These are phyloP conservation scores for Lithophane semibrunnea DNA, from an alignment of 2,888 invertebrate species.

Conservation along the genomic window DNA sequence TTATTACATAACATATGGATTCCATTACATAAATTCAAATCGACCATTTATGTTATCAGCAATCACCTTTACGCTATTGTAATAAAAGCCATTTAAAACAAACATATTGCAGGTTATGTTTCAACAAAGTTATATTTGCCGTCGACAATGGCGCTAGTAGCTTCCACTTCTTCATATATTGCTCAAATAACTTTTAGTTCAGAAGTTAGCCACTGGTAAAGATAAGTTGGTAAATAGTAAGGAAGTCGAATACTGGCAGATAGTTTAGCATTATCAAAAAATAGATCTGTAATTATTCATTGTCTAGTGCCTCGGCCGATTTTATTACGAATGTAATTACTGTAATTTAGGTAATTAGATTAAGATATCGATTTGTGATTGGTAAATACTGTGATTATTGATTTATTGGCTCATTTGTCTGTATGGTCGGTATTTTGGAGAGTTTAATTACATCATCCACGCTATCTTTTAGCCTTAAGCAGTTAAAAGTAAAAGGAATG, in stretches of 20 bases:
- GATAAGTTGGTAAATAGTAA: constrained; percentile 54
- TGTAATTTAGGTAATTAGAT: constrained; percentile 72
- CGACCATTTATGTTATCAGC: constrained; percentile 58
- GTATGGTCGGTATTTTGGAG: constrained; percentile 40
- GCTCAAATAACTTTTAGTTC: constrained; percentile 8
- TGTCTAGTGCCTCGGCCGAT: constrained; percentile 64
- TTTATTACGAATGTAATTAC: constrained; percentile 70
- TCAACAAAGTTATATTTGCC: constrained; percentile 49
- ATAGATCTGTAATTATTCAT: constrained; percentile 72
- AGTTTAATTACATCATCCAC: constrained; percentile 47
- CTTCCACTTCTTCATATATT: neutral
- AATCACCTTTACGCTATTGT: constrained; percentile 53
- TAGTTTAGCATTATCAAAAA: constrained; percentile 68
- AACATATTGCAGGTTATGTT: constrained; percentile 58
- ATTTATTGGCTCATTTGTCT: constrained; percentile 64
- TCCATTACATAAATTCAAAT: constrained; percentile 59
- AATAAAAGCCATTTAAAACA: constrained; percentile 65
- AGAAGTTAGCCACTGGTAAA: constrained; percentile 25
- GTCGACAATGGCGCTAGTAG: constrained; percentile 39
- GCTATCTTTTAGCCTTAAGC: constrained; percentile 50
- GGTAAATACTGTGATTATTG: constrained; percentile 65
- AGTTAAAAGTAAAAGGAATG: constrained; percentile 31
- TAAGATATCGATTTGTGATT: constrained; percentile 67
- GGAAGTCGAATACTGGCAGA: constrained; percentile 62
- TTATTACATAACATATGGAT: constrained; percentile 56